Evolutionary conservation across 2,113 vertebrate species (phyloP), one percentile per base, ranked within the genome.

Genomic region (Nansenia antarctica): DNA sequence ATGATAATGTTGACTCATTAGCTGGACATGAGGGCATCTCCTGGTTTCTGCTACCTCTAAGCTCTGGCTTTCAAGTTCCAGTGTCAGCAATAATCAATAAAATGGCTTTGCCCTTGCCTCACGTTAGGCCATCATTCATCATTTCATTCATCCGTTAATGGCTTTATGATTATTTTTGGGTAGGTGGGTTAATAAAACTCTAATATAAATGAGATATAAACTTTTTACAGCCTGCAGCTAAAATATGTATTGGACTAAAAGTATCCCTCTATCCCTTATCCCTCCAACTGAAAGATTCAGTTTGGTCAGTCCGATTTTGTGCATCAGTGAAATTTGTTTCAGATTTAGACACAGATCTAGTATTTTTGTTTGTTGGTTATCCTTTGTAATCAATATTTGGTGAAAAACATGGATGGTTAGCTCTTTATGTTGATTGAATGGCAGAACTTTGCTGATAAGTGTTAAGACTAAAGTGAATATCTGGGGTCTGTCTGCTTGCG

Each of bases 1-100:
- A 83, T 55, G 70, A 67, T 72, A 3, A 30, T 63, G 53, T 72
- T 67, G 29, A 42, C 37, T 79, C 62, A 78, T 80, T 78, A 82
- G 61, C 61, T 61, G 27, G 39, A 65, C 15, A 7, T 57, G 65
- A n/a, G 45, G 2, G 30, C 62, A 57, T 61, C 32, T 22, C 58
- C 32, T 61, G 11, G 22, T 53, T 26, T 71, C 42, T 54, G 67
- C 55, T 53, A 24, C 67, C 70, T 59, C 55, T 12, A 47, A 39
- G 65, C 39, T 57, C 47, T 52, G 55, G 53, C 35, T 22, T 1
- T 59, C 20, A 42, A 66, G 71, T 70, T 69, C 59, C 62, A 63
- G 57, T 52, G 53, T 64, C 70, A 39, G 62, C 69, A 58, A 69
- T 63, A 67, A 61, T 77, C 62, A 76, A 70, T 73, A 45, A 58